Evolutionary conservation across 2,797 vertebrate genomes (phyloP).

Genomic region (Onychomys torridus): DNA sequence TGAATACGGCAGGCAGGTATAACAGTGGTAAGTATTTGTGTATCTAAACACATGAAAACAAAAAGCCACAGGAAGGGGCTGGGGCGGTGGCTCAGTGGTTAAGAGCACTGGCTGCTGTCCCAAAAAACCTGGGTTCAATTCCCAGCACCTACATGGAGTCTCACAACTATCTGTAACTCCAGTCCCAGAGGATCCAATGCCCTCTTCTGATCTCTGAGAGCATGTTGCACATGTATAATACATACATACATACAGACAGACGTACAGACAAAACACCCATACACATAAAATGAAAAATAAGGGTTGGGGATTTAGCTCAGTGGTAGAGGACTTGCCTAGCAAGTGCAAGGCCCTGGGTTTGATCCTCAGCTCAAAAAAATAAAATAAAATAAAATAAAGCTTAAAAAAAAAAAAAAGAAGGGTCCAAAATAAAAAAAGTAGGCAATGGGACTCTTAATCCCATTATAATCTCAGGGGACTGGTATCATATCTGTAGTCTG

Average conservation of each 20-base stretch:
- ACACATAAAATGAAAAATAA: not conserved
- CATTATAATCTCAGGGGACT: not conserved
- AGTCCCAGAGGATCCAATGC: not conserved
- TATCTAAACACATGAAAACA: not conserved
- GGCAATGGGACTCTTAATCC: not conserved
- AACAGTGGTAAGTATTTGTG: not conserved
- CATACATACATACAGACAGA: too few species aligned
- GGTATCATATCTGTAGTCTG: not conserved
- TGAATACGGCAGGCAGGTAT: not conserved
- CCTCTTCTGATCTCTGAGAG: not conserved
- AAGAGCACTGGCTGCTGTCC: not conserved
- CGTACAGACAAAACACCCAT: not conserved
- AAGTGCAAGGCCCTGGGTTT: too few species aligned
- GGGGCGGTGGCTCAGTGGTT: not conserved
- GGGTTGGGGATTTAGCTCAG: too few species aligned
- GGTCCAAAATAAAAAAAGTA: too few species aligned
- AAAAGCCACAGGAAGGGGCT: not conserved
- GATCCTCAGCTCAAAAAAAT: too few species aligned
- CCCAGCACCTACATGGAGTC: not conserved
- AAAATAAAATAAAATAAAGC: too few species aligned
- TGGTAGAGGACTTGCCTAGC: too few species aligned
- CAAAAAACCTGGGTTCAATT: not conserved
- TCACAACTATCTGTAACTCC: not conserved
- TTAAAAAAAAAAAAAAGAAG: too few species aligned
- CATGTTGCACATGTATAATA: not conserved